A percentile compares a stretch with the other conserved stretches of the same genome.
These are phyloP conservation scores for Maccullochella peelii DNA, from an alignment of 2,113 vertebrate species.

Conservation along the genomic window DNA sequence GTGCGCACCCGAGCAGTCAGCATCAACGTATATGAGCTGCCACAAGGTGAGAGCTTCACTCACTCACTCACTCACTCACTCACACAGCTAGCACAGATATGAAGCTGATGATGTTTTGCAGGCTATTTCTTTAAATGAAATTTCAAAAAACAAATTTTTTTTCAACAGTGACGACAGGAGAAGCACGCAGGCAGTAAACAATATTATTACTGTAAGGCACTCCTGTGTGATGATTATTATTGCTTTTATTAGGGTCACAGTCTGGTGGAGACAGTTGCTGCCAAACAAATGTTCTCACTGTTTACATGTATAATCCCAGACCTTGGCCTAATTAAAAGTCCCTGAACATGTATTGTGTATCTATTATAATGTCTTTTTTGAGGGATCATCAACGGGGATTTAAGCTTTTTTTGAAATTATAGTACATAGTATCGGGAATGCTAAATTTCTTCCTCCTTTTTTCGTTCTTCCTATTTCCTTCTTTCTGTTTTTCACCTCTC, in stretches of 20 bases:
- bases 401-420: neutral
- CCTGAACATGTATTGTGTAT: neutral
- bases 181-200: neutral
- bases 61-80: neutral
- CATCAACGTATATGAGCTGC: constrained; percentile 25
- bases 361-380: neutral
- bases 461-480: neutral
- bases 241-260: constrained; percentile 36
- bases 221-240: constrained; percentile 12
- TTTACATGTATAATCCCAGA: neutral
- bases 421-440: neutral
- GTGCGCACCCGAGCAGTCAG: constrained; percentile 6
- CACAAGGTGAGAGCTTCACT: constrained; percentile 62
- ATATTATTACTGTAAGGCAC: neutral
- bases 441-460: neutral
- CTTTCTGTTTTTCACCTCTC: neutral
- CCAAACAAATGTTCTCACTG: neutral
- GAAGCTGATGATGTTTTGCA: neutral
- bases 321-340: neutral
- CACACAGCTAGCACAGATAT: neutral
- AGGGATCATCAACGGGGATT: neutral
- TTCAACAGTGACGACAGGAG: neutral
- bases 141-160: too few species aligned
- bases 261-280: constrained; percentile 3
- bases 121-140: neutral